Base-by-base conservation (phyloP, 2,888 invertebrate species). In the Xestoiulus laeticollis region DNA sequence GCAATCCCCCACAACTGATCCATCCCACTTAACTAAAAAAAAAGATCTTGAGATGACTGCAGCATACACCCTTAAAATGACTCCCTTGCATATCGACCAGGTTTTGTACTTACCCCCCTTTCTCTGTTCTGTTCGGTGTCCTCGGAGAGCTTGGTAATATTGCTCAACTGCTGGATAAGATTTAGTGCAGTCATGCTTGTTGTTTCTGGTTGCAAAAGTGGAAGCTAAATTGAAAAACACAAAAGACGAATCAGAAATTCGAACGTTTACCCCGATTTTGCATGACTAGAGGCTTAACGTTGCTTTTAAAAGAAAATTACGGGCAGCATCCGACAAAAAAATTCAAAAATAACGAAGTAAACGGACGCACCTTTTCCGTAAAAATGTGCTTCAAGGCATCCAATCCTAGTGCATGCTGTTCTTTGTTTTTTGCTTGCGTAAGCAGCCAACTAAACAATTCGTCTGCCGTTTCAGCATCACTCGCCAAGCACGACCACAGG, bases 1-100 rank as follows among this genome's bases (percentile, higher is more conserved):
- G 98, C 98, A 89, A 98, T 97, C 92, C 96, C 96, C 98, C 98
- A 98, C 90, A 98, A 93, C 90, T 98, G 97, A 92, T 97, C 96
- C 96, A 98, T 98, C 19, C 97, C 97, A 19, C 96, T 91, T n/a
- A 91, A 90, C 92, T 92, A 88, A 10, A 89, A 88, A 83, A 87
- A 59, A 59, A 14, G 14, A n/a, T 32, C 30, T 78, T 8, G 8
- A 22, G 78, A 78, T 30, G 8, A 78, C 14, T 14, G 30, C 22
- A 8, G 8, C 22, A 22, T 78, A n/a, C n/a, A n/a, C n/a, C n/a
- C n/a, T n/a, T n/a, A n/a, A n/a, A n/a, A n/a, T n/a, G n/a, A n/a
- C n/a, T n/a, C n/a, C n/a, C n/a, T n/a, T n/a, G n/a, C n/a, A n/a
- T n/a, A n/a, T n/a, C n/a, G n/a, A n/a, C n/a, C n/a, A n/a, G n/a